phyloP scores from a whole-genome alignment of 2,113 vertebrate species.

The Ctenodactylus gundi region DNA sequence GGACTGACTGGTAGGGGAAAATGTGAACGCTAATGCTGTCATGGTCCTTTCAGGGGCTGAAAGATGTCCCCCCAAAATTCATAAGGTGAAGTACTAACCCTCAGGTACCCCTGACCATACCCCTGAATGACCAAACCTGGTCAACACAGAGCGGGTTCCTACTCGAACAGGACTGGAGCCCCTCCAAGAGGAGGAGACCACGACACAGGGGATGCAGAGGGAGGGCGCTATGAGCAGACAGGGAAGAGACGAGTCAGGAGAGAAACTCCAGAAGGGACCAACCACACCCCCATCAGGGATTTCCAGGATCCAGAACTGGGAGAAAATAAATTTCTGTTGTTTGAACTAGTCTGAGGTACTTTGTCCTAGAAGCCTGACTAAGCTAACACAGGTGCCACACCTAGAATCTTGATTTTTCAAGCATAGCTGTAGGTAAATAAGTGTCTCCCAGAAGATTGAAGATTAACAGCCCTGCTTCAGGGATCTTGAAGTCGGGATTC shows the following conservation, averaged over 20 bases:
- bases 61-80: not conserved
- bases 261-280: not conserved
- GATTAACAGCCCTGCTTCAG: not conserved
- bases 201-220: not conserved
- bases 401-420: not conserved
- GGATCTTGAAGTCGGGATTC: not conserved
- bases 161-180: not conserved
- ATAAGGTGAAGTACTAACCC: not conserved
- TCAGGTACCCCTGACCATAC: not conserved
- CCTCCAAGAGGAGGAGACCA: not conserved
- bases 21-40: not conserved
- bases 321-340: not conserved
- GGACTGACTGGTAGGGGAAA: too few species aligned
- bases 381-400: not conserved
- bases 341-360: not conserved
- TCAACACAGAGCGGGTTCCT: not conserved
- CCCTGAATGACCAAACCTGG: not conserved
- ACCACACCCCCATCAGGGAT: not conserved
- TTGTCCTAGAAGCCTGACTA: not conserved
- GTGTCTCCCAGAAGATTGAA: not conserved
- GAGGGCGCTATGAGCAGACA: not conserved
- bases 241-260: not conserved
- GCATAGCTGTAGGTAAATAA: not conserved
- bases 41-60: not conserved
- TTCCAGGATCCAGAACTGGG: not conserved